These are phyloP conservation scores for Melipona quadrifasciata DNA, from an alignment of 1,140 invertebrate genomes.

Conservation along the genomic window DNA sequence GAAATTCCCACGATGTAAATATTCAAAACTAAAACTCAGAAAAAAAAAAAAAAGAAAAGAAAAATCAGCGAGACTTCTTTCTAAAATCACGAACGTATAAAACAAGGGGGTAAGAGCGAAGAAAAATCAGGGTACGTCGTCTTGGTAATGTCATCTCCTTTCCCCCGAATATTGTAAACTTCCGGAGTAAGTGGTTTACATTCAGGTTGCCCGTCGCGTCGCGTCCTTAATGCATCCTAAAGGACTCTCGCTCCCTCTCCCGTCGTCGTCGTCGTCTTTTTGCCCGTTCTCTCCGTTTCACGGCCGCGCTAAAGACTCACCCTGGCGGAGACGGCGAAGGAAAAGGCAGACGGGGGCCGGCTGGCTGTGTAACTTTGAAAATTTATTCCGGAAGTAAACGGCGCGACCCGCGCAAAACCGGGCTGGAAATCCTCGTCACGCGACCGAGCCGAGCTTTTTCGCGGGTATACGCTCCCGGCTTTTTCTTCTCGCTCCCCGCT, in stretches of 20 bases:
- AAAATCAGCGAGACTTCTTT: too few relatives aligned
- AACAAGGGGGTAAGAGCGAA: background rate
- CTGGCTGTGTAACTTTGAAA: slow-evolving; percentile 43
- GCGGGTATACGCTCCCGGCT: background rate
- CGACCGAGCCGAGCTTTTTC: slow-evolving; percentile 9
- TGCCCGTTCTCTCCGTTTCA: slow-evolving; percentile 6
- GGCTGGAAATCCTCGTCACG: background rate
- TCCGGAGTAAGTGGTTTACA: background rate
- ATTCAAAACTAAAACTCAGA: background rate
- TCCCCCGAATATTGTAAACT: background rate
- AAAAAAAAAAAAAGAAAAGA: too few relatives aligned
- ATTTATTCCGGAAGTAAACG: slow-evolving; percentile 58
- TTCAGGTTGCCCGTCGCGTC: background rate
- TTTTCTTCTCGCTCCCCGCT: background rate
- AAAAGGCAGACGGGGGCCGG: background rate
- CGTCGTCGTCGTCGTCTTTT: background rate
- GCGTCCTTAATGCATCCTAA: slow-evolving; percentile 2
- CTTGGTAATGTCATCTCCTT: background rate
- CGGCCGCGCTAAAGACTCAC: slow-evolving; percentile 40
- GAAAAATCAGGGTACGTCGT: background rate
- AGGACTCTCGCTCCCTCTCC: background rate
- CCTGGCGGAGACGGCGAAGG: slow-evolving; percentile 7
- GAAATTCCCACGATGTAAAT: background rate
- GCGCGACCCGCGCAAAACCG: slow-evolving; percentile 20
- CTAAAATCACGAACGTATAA: background rate